Percentiles rank a stretch among this genome's conserved stretches.
Evolutionary conservation across 2,113 vertebrate genomes (phyloP).

Genomic region (Anhinga anhinga): DNA sequence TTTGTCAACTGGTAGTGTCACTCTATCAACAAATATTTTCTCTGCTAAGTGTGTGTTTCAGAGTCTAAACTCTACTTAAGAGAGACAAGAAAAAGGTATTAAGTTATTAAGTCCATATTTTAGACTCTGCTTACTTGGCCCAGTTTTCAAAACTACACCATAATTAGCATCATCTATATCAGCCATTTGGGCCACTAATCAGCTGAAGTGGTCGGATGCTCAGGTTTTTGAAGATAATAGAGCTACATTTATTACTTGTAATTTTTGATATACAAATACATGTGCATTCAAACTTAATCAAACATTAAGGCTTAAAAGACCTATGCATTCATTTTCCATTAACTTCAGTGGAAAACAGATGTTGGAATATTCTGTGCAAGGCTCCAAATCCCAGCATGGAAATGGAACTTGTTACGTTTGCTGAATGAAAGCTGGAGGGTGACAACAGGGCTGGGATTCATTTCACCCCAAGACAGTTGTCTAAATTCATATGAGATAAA

Average conservation of each 20-base stretch:
- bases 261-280: not conserved
- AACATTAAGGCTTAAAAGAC: not conserved
- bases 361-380: not conserved
- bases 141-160: not conserved
- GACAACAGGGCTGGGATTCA: constrained; percentile 46
- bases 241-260: not conserved
- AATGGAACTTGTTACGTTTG: constrained; percentile 4
- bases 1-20: not conserved
- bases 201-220: not conserved
- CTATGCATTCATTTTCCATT: not conserved
- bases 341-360: constrained; percentile 13
- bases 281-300: not conserved
- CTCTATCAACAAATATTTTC: not conserved
- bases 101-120: not conserved
- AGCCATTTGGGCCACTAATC: not conserved
- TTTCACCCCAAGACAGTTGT: constrained; percentile 57
- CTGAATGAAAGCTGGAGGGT: constrained; percentile 46
- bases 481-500: constrained; percentile 56
- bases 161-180: not conserved
- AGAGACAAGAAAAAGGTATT: not conserved
- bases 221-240: not conserved
- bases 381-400: constrained; percentile 38
- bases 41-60: not conserved
- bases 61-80: not conserved
- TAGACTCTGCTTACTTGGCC: not conserved